Base-by-base conservation (phyloP, 2,888 invertebrate genomes). In the Caenorhabditis zanzibari region DNA sequence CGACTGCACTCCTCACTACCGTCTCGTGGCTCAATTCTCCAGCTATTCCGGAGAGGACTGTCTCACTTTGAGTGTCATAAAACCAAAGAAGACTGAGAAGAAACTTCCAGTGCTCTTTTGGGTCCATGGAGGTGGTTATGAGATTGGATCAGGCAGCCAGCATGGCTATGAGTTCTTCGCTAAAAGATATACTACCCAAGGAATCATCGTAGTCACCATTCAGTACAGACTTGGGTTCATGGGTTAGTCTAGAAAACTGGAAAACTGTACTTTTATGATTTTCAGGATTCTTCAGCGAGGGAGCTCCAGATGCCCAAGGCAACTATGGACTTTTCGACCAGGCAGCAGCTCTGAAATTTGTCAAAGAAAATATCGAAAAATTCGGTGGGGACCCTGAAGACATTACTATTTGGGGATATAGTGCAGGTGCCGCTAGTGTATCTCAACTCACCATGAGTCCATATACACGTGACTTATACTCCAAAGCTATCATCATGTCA, bases 91-190 rank as follows among this genome's bases (percentile, higher is more conserved):
- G 38, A 64, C 69, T 22, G 79, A 85, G 28, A 84, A 85, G 28
- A 84, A 81, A 12, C 96, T 95, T 93, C 96, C 97, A 0, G 97
- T 97, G 0, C 96, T 97, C 95, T 94, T 98, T 68, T 97, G 97
- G 93, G 96, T 97, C 87, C 97, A 97, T 92, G 97, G 97, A 0
- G 97, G 97, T 0, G 96, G 97, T 92, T 97, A 96, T 93, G 94
- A 95, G 24, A 95, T 95, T 64, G 97, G 97, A 38, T 87, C 89
- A 2, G 84, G 91, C 0, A 71, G 81, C 26, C 85, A 88, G 24
- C 91, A 90, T 81, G 86, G 88, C 22, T 89, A 86, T 58, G 68
- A 86, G 63, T 73, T 77, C 19, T 81, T 86, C 35, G 85, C 86
- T 12, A 80, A 88, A 32, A 85, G 86, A 71, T 90, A 91, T 56